phyloP scores from a whole-genome alignment of 1,140 invertebrate species.

The Tetramorium simillimum region DNA sequence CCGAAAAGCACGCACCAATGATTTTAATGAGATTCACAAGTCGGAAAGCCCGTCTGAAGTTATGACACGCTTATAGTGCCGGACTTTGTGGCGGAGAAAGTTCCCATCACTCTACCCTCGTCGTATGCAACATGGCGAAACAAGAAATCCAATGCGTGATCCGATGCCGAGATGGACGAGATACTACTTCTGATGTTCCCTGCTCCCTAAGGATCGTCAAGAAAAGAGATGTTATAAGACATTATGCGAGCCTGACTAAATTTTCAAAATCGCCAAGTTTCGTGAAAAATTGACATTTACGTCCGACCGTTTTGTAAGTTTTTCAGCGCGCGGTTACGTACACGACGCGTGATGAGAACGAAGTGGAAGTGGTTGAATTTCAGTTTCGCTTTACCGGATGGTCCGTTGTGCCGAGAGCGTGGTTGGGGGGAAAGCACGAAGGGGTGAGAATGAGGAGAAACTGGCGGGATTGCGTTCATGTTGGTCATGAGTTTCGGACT shows the following conservation, averaged over 20 bases:
- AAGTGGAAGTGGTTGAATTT: constrained; percentile 74
- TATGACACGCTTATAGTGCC: constrained; percentile 68
- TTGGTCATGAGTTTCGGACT: constrained; percentile 75
- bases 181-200: constrained; percentile 24
- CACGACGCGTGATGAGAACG: constrained; percentile 63
- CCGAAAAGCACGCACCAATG: constrained; percentile 82
- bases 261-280: background rate
- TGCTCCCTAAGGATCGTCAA: background rate
- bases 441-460: constrained; percentile 68
- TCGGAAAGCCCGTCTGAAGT: constrained; percentile 72
- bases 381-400: constrained; percentile 68
- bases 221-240: background rate
- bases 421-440: constrained; percentile 61
- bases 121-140: background rate
- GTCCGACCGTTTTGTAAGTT: constrained; percentile 55
- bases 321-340: constrained; percentile 31
- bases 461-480: constrained; percentile 73
- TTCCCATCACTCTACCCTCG: constrained; percentile 12
- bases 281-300: constrained; percentile 43
- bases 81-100: constrained; percentile 61
- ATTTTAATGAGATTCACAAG: constrained; percentile 84
- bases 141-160: constrained; percentile 50
- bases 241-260: background rate
- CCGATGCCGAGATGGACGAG: constrained; percentile 8
- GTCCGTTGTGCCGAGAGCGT: constrained; percentile 46